Evolutionary conservation across 1,140 invertebrate species (phyloP), one percentile per base, ranked within the genome.

Genomic region (Neelides sp.): DNA sequence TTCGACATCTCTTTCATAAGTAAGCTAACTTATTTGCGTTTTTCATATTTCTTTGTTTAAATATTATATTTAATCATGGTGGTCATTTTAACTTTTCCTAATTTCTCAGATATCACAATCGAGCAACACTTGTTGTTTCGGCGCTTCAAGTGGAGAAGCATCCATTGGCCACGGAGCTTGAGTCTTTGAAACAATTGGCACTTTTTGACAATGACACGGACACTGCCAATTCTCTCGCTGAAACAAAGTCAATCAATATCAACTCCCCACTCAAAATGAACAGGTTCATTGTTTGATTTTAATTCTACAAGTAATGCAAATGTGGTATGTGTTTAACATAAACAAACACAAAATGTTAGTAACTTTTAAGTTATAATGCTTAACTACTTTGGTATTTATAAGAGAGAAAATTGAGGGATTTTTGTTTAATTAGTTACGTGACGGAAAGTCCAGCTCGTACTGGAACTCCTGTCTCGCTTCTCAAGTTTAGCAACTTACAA

Each of bases 81-180:
- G 12, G 20, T 4, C 24, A 30, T 28, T 12, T 30, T 22, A 53
- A 40, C 23, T 23, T 49, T 50, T 44, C 17, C 23, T n/a, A n/a
- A 15, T 44, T 20, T 47, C n/a, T 15, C 58, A 87, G 85, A 72
- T 88, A 88, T 70, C 85, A 92, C 70, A 88, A 89, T 68, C 78
- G 88, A 54, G 85, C 90, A 71, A 86, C 87, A 54, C 80, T 92
- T 60, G 88, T 92, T 27, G 83, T 92, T 68, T 90, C 85, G 68
- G 87, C 88, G 24, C 73, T 92, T 42, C 85, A 92, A 75, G 85
- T 91, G 46, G 87, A 91, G 67, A 90, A 90, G 68, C 82, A 90
- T 75, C 86, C 86, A 50, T 78, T 90, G 52, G 82, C 80, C 37
- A 86, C 83, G 13, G 59, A 61, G n/a, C 28, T 32, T 32, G 7